These are phyloP conservation scores for Darevskia mixta DNA, from an alignment of 2,797 vertebrate species.

Conservation along the genomic window DNA sequence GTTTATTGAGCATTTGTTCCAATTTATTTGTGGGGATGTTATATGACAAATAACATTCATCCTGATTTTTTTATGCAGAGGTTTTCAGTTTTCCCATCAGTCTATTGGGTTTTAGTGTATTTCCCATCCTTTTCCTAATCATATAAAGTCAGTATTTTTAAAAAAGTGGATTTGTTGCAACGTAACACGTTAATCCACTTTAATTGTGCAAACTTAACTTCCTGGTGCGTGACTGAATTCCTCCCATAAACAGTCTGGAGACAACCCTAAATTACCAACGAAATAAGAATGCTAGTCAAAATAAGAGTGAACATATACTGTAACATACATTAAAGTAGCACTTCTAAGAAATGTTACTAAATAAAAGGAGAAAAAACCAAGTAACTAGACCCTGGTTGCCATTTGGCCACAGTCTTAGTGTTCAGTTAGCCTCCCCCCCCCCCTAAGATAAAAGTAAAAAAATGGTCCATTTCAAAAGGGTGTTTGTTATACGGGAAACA, in stretches of 20 bases:
- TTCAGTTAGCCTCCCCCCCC: neutral
- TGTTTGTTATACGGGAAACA: neutral
- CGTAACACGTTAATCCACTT: no score
- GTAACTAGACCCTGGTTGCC: neutral
- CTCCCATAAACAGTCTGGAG: neutral
- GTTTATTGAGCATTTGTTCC: no score
- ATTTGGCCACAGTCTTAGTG: neutral
- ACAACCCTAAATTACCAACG: neutral
- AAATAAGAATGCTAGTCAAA: neutral
- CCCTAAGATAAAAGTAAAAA: neutral
- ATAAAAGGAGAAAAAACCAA: neutral
- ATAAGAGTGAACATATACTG: neutral
- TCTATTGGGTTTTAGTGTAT: no score
- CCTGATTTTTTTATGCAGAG: no score
- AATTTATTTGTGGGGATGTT: no score
- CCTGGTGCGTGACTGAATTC: no score
- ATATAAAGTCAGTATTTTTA: no score
- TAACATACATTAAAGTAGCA: neutral
- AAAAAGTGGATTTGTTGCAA: no score
- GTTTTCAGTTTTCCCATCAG: no score
- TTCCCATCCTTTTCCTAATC: no score
- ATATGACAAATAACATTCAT: no score
- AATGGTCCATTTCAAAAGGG: slow-evolving; percentile 15
- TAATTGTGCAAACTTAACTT: no score
- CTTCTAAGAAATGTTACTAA: neutral